These are phyloP conservation scores for Pseudomyrmex pallidus DNA, from an alignment of 1,140 invertebrate species.

Conservation along the genomic window DNA sequence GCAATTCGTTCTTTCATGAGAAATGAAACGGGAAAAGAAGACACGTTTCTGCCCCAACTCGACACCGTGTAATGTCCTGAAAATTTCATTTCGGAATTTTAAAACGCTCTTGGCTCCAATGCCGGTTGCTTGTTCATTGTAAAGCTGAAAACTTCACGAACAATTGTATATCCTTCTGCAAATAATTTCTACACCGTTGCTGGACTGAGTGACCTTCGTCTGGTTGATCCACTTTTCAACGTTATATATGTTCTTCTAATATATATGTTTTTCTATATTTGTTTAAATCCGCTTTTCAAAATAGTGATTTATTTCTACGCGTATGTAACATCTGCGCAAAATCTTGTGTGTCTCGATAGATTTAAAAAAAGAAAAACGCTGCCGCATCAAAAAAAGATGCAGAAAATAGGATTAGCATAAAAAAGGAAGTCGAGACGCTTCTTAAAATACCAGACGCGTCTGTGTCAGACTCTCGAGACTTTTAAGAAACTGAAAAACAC, in stretches of 20 bases:
- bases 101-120: constrained; percentile 24
- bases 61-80: constrained; percentile 43
- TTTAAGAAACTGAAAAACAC: constrained; percentile 37
- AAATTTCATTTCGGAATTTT: constrained; percentile 66
- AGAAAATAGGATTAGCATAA: background rate
- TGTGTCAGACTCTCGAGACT: constrained; percentile 6
- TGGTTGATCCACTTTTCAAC: background rate
- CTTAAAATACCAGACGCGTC: constrained; percentile 8
- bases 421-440: background rate
- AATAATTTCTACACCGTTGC: background rate
- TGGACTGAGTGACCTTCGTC: background rate
- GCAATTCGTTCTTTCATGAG: background rate
- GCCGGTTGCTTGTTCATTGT: background rate
- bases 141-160: constrained; percentile 43
- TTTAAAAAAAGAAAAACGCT: background rate
- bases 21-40: constrained; percentile 40
- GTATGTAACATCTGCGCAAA: background rate
- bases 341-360: background rate
- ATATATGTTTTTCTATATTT: background rate
- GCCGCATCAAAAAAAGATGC: background rate
- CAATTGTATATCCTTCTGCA: constrained; percentile 60
- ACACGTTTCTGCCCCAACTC: constrained; percentile 42
- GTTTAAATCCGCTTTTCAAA: background rate
- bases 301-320: background rate
- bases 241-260: background rate